Evolutionary conservation across 2,888 invertebrate genomes (phyloP).

Genomic region (Scelioninae gen. 2): DNA sequence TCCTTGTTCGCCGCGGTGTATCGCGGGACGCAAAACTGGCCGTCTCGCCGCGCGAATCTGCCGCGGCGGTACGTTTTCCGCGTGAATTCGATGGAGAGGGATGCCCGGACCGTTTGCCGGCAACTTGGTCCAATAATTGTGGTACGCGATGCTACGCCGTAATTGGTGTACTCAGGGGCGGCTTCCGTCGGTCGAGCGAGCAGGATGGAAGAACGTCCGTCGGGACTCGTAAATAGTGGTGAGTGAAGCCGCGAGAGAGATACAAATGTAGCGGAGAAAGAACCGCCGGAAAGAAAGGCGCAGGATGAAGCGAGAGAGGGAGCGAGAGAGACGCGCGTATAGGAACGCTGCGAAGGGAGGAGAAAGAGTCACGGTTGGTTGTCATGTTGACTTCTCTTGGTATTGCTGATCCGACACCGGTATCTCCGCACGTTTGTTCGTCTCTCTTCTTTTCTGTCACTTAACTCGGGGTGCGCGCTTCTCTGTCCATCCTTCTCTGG

Average conservation of each 20-base stretch:
- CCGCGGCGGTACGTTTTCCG: conserved; percentile 19
- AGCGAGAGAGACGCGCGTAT: conserved; percentile 26
- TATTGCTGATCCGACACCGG: conserved; percentile 45
- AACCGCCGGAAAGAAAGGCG: conserved; percentile 6
- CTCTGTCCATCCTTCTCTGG: conserved; percentile 4
- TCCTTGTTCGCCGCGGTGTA: conserved; percentile 34
- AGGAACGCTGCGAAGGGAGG: conserved; percentile 44
- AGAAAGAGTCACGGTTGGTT: conserved; percentile 55
- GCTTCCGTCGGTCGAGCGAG: conserved; percentile 5
- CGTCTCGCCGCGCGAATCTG: not conserved
- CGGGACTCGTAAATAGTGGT: conserved; percentile 59
- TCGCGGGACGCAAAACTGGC: conserved; percentile 21
- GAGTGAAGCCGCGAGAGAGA: conserved; percentile 54
- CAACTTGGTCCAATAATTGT: conserved; percentile 24
- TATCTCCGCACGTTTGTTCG: conserved; percentile 16
- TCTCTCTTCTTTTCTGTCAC: conserved; percentile 14
- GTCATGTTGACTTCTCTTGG: conserved; percentile 51
- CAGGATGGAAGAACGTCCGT: conserved; percentile 30
- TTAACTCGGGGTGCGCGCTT: not conserved
- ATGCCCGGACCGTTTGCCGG: conserved; percentile 2
- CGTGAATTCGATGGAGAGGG: conserved; percentile 9
- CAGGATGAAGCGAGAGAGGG: conserved; percentile 42
- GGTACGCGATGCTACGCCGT: conserved; percentile 32
- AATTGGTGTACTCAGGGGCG: conserved; percentile 32
- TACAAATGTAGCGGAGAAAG: conserved; percentile 34